Evolutionary conservation across 2,888 invertebrate species (phyloP).

Genomic region (Athalia rosae): DNA sequence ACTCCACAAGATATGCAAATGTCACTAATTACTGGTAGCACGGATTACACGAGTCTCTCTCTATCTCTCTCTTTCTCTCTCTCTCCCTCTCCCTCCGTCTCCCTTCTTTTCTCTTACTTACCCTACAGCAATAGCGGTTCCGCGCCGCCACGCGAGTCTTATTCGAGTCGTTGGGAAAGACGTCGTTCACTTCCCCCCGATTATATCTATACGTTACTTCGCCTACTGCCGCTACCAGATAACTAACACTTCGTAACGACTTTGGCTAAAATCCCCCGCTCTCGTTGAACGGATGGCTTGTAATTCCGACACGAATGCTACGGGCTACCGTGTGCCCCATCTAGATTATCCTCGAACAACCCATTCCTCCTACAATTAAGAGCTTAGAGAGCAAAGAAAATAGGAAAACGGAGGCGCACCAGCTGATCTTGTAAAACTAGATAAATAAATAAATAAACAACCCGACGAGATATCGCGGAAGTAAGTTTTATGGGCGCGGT

Average conservation of each 20-base stretch:
- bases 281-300: conserved; percentile 44
- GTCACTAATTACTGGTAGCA: conserved; percentile 69
- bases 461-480: not conserved
- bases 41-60: conserved; percentile 63
- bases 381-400: conserved; percentile 21
- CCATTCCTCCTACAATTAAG: conserved; percentile 7
- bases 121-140: conserved; percentile 25
- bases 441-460: not conserved
- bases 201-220: conserved; percentile 47
- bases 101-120: conserved; percentile 31
- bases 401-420: conserved; percentile 46
- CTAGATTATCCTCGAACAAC: conserved; percentile 34
- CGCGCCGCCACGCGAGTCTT: conserved; percentile 32
- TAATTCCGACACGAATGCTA: conserved; percentile 42
- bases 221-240: conserved; percentile 52
- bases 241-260: conserved; percentile 58
- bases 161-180: conserved; percentile 20
- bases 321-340: not conserved
- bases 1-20: conserved; percentile 70
- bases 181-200: conserved; percentile 42
- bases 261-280: conserved; percentile 45
- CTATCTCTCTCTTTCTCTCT: conserved; percentile 48
- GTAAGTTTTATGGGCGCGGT: too few relatives aligned
- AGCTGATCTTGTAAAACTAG: conserved; percentile 1
- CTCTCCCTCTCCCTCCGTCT: conserved; percentile 45